Conservation (phyloP, 2,888 invertebrate genomes). For the Drosophila nr. fundita region DNA sequence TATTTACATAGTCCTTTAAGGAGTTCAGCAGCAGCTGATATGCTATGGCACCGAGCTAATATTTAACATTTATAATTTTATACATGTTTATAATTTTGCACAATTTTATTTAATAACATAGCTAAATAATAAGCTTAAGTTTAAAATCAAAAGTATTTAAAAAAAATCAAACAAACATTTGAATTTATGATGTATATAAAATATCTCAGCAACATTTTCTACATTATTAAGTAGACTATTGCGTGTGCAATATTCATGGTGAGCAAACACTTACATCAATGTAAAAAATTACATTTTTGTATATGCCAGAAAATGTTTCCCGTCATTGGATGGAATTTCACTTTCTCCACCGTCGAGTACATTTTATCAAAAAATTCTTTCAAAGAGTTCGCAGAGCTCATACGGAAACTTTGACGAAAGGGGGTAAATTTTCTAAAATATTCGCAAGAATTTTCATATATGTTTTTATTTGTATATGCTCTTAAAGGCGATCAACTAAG, state of each 20-base stretch:
- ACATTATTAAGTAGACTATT: not conserved
- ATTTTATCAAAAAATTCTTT: not conserved
- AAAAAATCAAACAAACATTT: not conserved
- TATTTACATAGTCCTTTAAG: conserved; percentile 41
- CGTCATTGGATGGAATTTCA: not conserved
- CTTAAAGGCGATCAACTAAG: not conserved
- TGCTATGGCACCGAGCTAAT: not conserved
- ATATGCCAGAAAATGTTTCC: not conserved
- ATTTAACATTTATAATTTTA: not conserved
- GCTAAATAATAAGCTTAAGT: not conserved
- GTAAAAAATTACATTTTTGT: not conserved
- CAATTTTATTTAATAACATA: not conserved
- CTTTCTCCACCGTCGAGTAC: not conserved
- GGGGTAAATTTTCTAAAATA: not conserved
- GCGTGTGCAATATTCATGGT: not conserved
- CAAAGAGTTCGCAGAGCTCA: not conserved
- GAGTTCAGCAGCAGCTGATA: not conserved
- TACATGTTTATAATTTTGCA: not conserved
- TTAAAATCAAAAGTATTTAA: not conserved
- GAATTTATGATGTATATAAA: not conserved
- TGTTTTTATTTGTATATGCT: not conserved
- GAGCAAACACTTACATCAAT: not conserved
- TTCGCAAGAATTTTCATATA: not conserved
- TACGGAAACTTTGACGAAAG: not conserved
- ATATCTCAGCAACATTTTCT: not conserved